Percentiles rank a stretch among this genome's conserved stretches.
These are phyloP conservation scores for Sisyra terminalis DNA, from an alignment of 2,888 invertebrate genomes.

Conservation along the genomic window DNA sequence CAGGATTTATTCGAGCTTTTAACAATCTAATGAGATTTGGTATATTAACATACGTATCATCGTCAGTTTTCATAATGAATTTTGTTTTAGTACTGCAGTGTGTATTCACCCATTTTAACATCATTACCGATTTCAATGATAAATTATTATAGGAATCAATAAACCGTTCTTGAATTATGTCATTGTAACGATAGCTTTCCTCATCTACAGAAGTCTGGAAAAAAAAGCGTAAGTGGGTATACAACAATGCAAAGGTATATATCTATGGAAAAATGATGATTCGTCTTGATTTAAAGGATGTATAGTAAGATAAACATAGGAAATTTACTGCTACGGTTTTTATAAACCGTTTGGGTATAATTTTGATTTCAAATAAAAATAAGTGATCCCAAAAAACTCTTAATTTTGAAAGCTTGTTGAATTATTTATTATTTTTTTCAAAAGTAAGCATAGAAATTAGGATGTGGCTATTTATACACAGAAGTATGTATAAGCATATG, in stretches of 20 bases:
- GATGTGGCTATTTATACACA: no score
- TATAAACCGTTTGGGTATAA: no score
- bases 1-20: slow-evolving; percentile 14
- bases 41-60: slow-evolving; percentile 73
- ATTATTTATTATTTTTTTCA: no score
- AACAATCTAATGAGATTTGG: slow-evolving; percentile 38
- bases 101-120: slow-evolving; percentile 62
- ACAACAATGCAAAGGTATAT: neutral
- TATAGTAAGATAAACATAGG: no score
- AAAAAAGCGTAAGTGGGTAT: neutral
- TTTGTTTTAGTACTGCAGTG: slow-evolving; percentile 36
- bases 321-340: no score
- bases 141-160: slow-evolving; percentile 74
- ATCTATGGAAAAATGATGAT: neutral
- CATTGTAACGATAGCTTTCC: slow-evolving; percentile 50
- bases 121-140: slow-evolving; percentile 69
- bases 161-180: slow-evolving; percentile 71
- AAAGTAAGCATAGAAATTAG: no score
- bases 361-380: no score
- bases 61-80: slow-evolving; percentile 71
- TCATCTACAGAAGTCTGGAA: slow-evolving; percentile 42
- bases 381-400: no score
- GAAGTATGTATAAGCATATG: no score
- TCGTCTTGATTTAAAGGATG: no score
- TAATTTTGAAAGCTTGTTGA: no score